Conservation (phyloP, 2,797 vertebrate genomes). For the Tapera naevia region DNA sequence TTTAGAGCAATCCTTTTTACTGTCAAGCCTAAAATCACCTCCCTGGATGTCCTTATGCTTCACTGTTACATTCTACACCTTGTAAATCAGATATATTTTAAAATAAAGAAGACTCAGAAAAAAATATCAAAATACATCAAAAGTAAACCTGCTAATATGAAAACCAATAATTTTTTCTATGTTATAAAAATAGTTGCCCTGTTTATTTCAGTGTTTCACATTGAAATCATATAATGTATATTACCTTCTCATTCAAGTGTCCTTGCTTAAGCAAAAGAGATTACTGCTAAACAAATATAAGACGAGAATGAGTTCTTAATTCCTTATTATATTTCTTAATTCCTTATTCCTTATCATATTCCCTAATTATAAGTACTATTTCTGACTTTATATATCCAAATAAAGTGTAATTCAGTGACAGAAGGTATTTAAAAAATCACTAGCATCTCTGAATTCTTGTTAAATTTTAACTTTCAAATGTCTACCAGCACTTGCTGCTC, state of each 20-base stretch:
- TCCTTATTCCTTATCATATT: background rate
- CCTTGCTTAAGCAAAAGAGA: background rate
- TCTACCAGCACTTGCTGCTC: background rate
- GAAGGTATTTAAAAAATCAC: background rate
- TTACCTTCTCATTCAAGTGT: background rate
- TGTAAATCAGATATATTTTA: background rate
- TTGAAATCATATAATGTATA: background rate
- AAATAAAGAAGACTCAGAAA: background rate
- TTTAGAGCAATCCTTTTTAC: background rate
- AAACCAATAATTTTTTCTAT: background rate
- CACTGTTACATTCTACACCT: background rate
- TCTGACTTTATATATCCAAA: background rate
- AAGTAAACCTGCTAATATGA: background rate
- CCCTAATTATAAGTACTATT: background rate
- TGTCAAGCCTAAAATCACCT: background rate
- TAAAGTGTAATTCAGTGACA: background rate
- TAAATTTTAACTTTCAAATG: background rate
- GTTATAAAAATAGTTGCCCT: background rate
- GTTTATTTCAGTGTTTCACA: background rate
- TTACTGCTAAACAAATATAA: background rate
- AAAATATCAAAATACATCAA: accelerated
- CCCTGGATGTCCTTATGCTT: background rate
- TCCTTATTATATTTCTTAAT: background rate
- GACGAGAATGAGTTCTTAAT: background rate
- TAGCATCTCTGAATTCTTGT: background rate